Base-by-base conservation (phyloP, 1,140 invertebrate species). In the Oppia nitens region DNA sequence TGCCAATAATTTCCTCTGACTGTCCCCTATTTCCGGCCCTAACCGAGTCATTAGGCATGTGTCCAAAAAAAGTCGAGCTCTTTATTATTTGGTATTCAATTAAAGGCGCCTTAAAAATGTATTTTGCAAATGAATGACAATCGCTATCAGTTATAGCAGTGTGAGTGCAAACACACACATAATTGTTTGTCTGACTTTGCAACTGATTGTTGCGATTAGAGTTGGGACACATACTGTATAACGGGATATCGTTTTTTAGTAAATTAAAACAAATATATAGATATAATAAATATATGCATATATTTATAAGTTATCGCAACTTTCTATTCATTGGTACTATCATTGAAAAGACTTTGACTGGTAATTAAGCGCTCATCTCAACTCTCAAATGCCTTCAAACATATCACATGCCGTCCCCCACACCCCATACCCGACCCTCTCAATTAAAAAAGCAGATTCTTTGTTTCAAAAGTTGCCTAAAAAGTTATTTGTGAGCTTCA, bases 201-300 rank as follows among this genome's bases (percentile, higher is more conserved):
- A 50, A 50, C 49, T 50, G 49, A 50, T 50, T 50, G 49, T 26
- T 50, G 6, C 49, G 49, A 50, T 50, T 50, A 50, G 4, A 40
- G 49, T 20, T 12, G 49, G 6, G n/a, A 20, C n/a, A n/a, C n/a
- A n/a, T n/a, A n/a, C n/a, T n/a, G n/a, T n/a, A n/a, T n/a, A n/a
- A n/a, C n/a, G n/a, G n/a, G n/a, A n/a, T n/a, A n/a, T n/a, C n/a
- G n/a, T n/a, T n/a, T n/a, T n/a, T n/a, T n/a, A n/a, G n/a, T n/a
- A n/a, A n/a, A n/a, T n/a, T n/a, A n/a, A n/a, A n/a, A n/a, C n/a
- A n/a, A n/a, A n/a, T n/a, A n/a, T n/a, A n/a, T n/a, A n/a, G n/a
- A n/a, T n/a, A n/a, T n/a, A n/a, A n/a, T n/a, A n/a, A n/a, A n/a
- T n/a, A n/a, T n/a, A n/a, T n/a, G n/a, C n/a, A n/a, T n/a, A n/a